These are phyloP conservation scores for Oryzias celebensis DNA, from an alignment of 2,113 vertebrate species.

Conservation along the genomic window DNA sequence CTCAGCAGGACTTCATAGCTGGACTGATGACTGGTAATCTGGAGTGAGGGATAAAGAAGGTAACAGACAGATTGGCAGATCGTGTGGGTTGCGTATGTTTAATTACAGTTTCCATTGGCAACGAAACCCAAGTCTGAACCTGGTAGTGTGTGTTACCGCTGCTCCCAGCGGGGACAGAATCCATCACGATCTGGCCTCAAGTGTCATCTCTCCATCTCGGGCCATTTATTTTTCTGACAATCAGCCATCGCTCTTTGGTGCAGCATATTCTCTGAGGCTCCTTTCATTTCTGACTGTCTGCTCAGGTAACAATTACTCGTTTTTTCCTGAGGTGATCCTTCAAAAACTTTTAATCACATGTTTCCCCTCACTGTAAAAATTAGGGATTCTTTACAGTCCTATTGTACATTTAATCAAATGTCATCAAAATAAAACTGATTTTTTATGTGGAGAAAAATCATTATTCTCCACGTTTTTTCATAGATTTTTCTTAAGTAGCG, in stretches of 20 bases:
- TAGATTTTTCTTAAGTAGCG: too few species aligned
- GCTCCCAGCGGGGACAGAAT: conserved; percentile 50
- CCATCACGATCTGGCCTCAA: conserved; percentile 56
- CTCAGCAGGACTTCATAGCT: conserved; percentile 59
- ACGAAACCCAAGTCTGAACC: conserved; percentile 39
- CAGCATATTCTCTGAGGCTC: conserved; percentile 17
- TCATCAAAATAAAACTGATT: too few species aligned
- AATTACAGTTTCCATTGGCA: conserved; percentile 39
- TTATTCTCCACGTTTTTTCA: too few species aligned
- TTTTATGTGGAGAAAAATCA: too few species aligned
- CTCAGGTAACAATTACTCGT: conserved; percentile 8
- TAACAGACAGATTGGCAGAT: conserved; percentile 43
- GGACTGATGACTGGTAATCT: conserved; percentile 67
- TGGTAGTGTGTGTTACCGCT: conserved; percentile 46
- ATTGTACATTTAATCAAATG: too few species aligned
- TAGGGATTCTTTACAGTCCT: too few species aligned
- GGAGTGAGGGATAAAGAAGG: conserved; percentile 49
- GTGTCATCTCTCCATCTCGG: conserved; percentile 44
- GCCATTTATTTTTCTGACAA: conserved; percentile 51
- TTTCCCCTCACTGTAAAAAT: background rate
- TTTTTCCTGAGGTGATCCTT: conserved; percentile 1
- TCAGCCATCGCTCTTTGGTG: conserved; percentile 20
- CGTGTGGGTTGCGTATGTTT: conserved; percentile 22
- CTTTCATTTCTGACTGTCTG: background rate
- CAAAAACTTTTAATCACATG: conserved; percentile 9